Percentiles rank a stretch among this genome's conserved stretches.
Conservation (phyloP, 2,888 invertebrate genomes). For the Pheosia gnoma region DNA sequence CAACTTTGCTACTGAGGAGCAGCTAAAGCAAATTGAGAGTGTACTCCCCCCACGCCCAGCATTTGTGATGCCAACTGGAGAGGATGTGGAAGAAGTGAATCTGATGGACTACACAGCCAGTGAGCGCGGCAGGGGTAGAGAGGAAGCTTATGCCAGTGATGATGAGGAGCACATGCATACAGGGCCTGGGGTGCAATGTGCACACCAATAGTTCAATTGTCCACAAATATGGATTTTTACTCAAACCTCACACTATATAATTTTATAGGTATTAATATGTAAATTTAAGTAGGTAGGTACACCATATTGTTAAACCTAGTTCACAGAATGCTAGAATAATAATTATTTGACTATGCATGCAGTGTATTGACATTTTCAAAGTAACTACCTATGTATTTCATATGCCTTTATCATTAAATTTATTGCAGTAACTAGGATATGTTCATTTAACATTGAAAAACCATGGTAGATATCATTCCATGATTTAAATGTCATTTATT, state of each 20-base stretch:
- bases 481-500: slow-evolving; percentile 8
- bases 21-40: slow-evolving; percentile 87
- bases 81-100: slow-evolving; percentile 94
- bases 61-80: slow-evolving; percentile 89
- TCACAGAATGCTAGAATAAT: slow-evolving; percentile 51
- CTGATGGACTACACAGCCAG: slow-evolving; percentile 89
- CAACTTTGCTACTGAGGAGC: slow-evolving; percentile 89
- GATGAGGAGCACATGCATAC: slow-evolving; percentile 83
- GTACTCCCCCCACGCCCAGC: slow-evolving; percentile 89
- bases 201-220: slow-evolving; percentile 88
- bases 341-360: slow-evolving; percentile 45
- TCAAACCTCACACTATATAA: slow-evolving; percentile 73
- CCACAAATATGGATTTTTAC: slow-evolving; percentile 61
- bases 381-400: slow-evolving; percentile 23
- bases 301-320: slow-evolving; percentile 50
- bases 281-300: slow-evolving; percentile 49
- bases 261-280: slow-evolving; percentile 73
- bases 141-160: slow-evolving; percentile 90
- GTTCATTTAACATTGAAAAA: slow-evolving; percentile 28
- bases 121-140: slow-evolving; percentile 80
- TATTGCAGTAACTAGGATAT: slow-evolving; percentile 29
- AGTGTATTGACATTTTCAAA: slow-evolving; percentile 47
- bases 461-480: slow-evolving; percentile 10
- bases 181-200: slow-evolving; percentile 89
- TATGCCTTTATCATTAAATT: slow-evolving; percentile 34